Evolutionary conservation across 2,113 vertebrate genomes (phyloP), one percentile per base, ranked within the genome.

Genomic region (Chionis minor): DNA sequence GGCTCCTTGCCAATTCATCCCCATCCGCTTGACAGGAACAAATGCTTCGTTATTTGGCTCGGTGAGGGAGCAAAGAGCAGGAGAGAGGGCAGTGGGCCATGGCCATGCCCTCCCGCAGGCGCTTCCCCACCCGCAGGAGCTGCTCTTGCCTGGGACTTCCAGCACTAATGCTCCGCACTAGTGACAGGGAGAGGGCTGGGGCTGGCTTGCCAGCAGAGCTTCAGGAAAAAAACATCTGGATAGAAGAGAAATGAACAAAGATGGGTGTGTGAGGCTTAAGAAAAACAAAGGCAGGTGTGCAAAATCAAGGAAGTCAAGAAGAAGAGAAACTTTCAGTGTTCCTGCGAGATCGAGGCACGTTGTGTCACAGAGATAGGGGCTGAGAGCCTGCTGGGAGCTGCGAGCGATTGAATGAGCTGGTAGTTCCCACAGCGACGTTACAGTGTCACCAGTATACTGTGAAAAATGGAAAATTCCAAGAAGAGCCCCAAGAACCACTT

Each of bases 1-100:
- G 93, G 92, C 90, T 96, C 33, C 45, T 93, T 92, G 93, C 93
- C 96, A 96, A 19, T 93, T 91, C 74, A n/a, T 66, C 59, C 67
- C 54, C 90, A 91, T 94, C 90, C 86, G 78, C 81, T 92, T 82
- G 52, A 91, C 87, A 94, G 55, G 62, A 95, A 38, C 71, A 91
- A 94, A 88, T 32, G 45, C 52, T 91, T 80, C 13, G 4, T 92
- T 94, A 85, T 77, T 69, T 80, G 70, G 54, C 62, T 92, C 0
- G 0, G 28, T 52, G 67, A 82, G 17, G 30, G 58, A 82, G 66
- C 40, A 80, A 91, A 80, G 81, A 90, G 70, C 81, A 91, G 40
- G 49, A 75, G 40, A 93, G 54, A 88, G 85, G 74, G 69, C 84
- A 81, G 84, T 23, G 35, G 84, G 90, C 49, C 90, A 72, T 18